Evolutionary conservation across 2,113 vertebrate genomes (phyloP), one percentile per base, ranked within the genome.

Genomic region (Casuarius casuarius): DNA sequence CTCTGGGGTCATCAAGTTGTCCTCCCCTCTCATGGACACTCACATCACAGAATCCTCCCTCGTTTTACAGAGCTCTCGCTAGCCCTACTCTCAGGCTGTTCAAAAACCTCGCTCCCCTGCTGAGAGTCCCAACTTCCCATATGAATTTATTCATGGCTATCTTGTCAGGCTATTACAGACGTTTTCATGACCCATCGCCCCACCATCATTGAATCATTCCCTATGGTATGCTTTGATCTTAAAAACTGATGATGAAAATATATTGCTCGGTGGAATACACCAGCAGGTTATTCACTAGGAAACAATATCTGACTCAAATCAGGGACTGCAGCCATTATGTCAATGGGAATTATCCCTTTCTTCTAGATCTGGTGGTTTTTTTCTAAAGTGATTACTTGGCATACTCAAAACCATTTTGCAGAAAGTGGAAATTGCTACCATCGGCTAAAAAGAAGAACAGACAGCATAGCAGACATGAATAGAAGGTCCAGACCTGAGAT

Each of bases 281-380:
- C 56, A 63, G 38, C 19, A n/a, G 9, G 31, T 56, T 87, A 81
- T 68, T 82, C 44, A 52, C 12, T 35, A 82, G 40, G 35, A 79
- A 92, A 87, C 25, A 87, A 21, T 59, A 68, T 25, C 65, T 48
- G 49, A 54, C 48, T n/a, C 76, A 49, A 28, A 54, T n/a, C 65
- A 68, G 38, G 13, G 8, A 23, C 25, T 5, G 3, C 38, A 68
- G 29, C 20, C 1, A 0, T 51, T 73, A 52, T 1, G 1, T 44
- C 26, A 71, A 17, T 8, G 10, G 91, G 56, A 87, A 70, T 11
- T 66, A 52, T 2, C 12, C 21, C 11, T 79, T 89, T 65, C 42
- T 84, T 91, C 54, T 62, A 58, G 8, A 29, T 58, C 26, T 76
- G 38, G 5, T 72, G 22, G 0, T 29, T 56, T 84, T 65, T 12